A percentile compares a stretch with the other conserved stretches of the same genome.
Conservation (phyloP, 2,797 vertebrate genomes). For the Mormyrus proboscirostris region DNA sequence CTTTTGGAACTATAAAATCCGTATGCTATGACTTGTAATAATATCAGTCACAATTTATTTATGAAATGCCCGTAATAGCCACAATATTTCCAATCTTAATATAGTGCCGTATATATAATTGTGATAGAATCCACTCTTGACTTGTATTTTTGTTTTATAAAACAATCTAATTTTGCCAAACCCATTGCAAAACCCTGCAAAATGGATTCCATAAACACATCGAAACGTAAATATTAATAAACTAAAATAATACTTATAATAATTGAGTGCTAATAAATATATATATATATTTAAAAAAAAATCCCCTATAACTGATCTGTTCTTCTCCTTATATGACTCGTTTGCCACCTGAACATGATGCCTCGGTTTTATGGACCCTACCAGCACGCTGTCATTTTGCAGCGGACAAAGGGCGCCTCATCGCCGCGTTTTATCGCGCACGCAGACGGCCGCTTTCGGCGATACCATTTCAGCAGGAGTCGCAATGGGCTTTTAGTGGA, state of each 20-base stretch:
- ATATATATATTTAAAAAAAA: not conserved
- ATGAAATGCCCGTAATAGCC: not conserved
- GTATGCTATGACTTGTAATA: not conserved
- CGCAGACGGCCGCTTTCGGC: slow-evolving; percentile 42
- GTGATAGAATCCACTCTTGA: not conserved
- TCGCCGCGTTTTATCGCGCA: slow-evolving; percentile 43
- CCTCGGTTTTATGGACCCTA: slow-evolving; percentile 39
- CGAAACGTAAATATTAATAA: not conserved
- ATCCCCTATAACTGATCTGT: not conserved
- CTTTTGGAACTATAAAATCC: not conserved
- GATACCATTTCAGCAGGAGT: slow-evolving; percentile 39
- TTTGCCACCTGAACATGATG: slow-evolving; percentile 2
- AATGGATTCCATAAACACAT: not conserved
- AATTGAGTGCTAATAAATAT: not conserved
- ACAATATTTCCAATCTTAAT: not conserved
- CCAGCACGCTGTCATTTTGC: slow-evolving; percentile 52
- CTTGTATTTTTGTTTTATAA: not conserved
- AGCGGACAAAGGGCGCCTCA: slow-evolving; percentile 45
- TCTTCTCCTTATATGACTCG: not conserved
- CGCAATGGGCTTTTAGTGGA: slow-evolving; percentile 52
- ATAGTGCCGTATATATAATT: not conserved
- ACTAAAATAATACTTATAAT: not conserved
- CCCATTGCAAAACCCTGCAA: not conserved
- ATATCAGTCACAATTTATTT: not conserved
- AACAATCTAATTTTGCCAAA: not conserved